Evolutionary conservation across 2,888 invertebrate species (phyloP), one percentile per base, ranked within the genome.

Genomic region (Stictocephala bisonia): DNA sequence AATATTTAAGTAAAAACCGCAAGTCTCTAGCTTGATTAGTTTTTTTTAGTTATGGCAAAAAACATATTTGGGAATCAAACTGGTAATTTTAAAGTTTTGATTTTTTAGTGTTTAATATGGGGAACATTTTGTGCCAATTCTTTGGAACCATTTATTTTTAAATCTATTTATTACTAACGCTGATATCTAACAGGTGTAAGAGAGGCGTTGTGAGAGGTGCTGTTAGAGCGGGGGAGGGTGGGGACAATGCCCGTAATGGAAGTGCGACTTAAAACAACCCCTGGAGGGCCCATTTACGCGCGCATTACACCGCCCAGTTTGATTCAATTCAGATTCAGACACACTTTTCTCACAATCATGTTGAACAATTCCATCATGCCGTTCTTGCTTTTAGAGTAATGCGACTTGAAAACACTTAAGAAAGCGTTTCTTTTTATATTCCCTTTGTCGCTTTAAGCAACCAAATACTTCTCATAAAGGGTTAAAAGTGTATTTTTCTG

Each of bases 201-300:
- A n/a, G n/a, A n/a, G n/a, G n/a, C n/a, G n/a, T n/a, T n/a, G n/a
- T n/a, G n/a, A n/a, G n/a, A n/a, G n/a, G n/a, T n/a, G n/a, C n/a
- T n/a, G n/a, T n/a, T n/a, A n/a, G n/a, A n/a, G 51, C 7, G 26
- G 31, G 26, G 27, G 15, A n/a, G 27, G 9, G 18, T 11, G 29
- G 18, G 29, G n/a, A 58, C 58, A 58, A 58, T 58, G 31, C 35
- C 1, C 60, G 60, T 60, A 60, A 60, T 60, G 60, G 60, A 26
- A 60, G 60, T 40, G 60, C 2, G 60, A 60, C 60, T 60, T 60
- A 60, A 58, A 60, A 60, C 60, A 60, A 60, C 40, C 58, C 40
- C 11, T 40, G 15, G n/a, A 60, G 60, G 18, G 60, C 9, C 60
- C 60, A 60, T 60, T 60, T 40, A 41, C 6, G 7, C 44, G 4